phyloP scores from a whole-genome alignment of 2,113 vertebrate genomes.

The Limnothrissa miodon region DNA sequence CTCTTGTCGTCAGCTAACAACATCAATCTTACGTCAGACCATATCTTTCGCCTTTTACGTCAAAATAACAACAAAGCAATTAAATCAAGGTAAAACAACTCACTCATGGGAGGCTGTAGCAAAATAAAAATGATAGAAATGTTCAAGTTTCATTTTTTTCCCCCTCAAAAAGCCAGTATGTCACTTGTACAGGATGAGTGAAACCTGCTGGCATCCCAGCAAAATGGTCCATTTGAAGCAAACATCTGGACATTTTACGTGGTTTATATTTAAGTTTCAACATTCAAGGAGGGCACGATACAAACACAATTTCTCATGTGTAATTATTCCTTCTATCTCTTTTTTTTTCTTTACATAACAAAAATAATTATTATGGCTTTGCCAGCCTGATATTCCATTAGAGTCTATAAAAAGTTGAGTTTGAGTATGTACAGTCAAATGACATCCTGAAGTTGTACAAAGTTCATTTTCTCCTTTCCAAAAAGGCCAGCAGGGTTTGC shows the following conservation, averaged over 20 bases:
- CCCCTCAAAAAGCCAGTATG: constrained; percentile 48
- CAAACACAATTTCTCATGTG: constrained; percentile 46
- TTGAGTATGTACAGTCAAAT: constrained; percentile 73
- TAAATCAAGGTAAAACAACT: constrained; percentile 4
- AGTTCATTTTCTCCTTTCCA: constrained; percentile 53
- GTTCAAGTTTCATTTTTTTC: not conserved
- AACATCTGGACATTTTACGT: constrained; percentile 56
- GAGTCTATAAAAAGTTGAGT: constrained; percentile 69
- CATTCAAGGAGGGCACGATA: constrained; percentile 67
- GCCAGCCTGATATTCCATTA: constrained; percentile 77
- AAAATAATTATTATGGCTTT: constrained; percentile 77
- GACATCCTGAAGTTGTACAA: constrained; percentile 70
- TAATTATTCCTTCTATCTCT: not conserved
- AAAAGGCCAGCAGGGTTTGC: constrained; percentile 39
- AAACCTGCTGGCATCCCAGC: constrained; percentile 60
- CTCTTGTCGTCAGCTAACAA: constrained; percentile 29
- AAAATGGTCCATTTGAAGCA: constrained; percentile 69
- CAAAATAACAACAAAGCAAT: constrained; percentile 33
- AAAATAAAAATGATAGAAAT: constrained; percentile 30
- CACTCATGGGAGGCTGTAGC: constrained; percentile 30
- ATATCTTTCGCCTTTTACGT: constrained; percentile 32
- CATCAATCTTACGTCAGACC: constrained; percentile 23
- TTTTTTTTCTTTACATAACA: constrained; percentile 70
- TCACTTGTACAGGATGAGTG: constrained; percentile 59
- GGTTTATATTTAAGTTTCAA: constrained; percentile 64